These are phyloP conservation scores for Aurelia aurita DNA, from an alignment of 30 jellyfish, hydroid and myxozoan species.

Conservation along the genomic window DNA sequence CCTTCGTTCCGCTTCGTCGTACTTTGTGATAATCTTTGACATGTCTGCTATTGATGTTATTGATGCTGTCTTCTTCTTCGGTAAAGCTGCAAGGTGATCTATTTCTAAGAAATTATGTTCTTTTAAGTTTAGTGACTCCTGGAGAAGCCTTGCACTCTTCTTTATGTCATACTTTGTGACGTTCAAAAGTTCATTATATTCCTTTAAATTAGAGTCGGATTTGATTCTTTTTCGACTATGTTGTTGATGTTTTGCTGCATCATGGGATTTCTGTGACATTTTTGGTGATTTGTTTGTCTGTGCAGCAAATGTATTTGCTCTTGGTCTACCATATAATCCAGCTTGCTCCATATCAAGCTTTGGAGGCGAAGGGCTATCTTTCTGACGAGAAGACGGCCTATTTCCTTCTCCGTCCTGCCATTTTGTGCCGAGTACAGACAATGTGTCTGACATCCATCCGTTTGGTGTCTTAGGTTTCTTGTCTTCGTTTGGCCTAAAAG, in stretches of 20 bases:
- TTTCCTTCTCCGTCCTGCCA: constrained; percentile 2
- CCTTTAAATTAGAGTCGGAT: neutral
- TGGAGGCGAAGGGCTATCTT: neutral
- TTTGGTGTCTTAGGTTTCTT: neutral
- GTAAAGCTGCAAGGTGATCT: too few species aligned
- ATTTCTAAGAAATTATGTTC: neutral
- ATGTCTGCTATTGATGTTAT: constrained; percentile 49
- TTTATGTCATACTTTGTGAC: neutral
- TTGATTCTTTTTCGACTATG: neutral
- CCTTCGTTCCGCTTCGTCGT: constrained; percentile 57
- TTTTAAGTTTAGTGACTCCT: neutral
- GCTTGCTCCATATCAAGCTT: neutral
- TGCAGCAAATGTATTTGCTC: neutral
- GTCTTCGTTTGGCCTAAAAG: neutral
- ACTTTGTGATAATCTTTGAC: constrained; percentile 47
- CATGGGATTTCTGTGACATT: neutral
- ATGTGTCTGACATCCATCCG: constrained; percentile 1
- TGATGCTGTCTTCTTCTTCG: neutral
- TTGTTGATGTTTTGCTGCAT: neutral
- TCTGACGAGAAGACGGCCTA: too few species aligned
- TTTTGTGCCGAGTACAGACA: neutral
- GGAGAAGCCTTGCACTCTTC: neutral
- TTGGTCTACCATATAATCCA: neutral
- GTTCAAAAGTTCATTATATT: neutral
- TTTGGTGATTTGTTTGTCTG: neutral